Percentiles rank a stretch among this genome's conserved stretches.
These are phyloP conservation scores for Gonioctena quinquepunctata DNA, from an alignment of 1,140 invertebrate genomes.

Conservation along the genomic window DNA sequence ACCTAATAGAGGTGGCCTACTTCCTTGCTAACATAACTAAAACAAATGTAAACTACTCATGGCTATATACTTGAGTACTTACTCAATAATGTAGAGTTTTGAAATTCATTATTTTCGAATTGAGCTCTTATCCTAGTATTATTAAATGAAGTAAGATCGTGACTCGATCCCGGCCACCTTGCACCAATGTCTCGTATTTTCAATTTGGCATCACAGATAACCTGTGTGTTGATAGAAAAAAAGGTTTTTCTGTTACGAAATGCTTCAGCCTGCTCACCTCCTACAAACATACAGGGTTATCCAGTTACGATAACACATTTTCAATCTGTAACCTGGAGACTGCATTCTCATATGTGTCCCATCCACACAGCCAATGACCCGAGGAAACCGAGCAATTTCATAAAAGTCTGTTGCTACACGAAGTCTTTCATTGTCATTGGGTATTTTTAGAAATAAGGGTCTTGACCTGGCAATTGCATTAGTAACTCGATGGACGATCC, in stretches of 20 bases:
- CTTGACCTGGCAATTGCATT: neutral
- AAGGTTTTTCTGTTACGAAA: slow-evolving; percentile 54
- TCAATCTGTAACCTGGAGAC: slow-evolving; percentile 21
- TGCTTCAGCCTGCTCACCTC: slow-evolving; percentile 43
- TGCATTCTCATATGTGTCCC: slow-evolving; percentile 33
- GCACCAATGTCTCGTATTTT: slow-evolving; percentile 49
- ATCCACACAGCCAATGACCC: slow-evolving; percentile 27
- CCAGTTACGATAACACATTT: neutral
- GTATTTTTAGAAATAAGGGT: neutral
- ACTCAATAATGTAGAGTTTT: slow-evolving; percentile 5
- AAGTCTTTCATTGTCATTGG: neutral
- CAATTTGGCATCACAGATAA: slow-evolving; percentile 41
- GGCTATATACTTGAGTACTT: neutral
- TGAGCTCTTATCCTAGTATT: slow-evolving; percentile 25
- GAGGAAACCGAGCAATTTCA: slow-evolving; percentile 16
- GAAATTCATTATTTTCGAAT: slow-evolving; percentile 13
- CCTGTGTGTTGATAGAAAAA: slow-evolving; percentile 54
- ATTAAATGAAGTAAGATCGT: slow-evolving; percentile 50
- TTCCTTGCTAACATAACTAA: neutral
- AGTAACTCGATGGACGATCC: slow-evolving; percentile 13
- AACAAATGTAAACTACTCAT: neutral
- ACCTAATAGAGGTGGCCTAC: neutral
- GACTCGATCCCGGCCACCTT: slow-evolving; percentile 49
- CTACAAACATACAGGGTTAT: slow-evolving; percentile 16
- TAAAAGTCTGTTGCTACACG: slow-evolving; percentile 10